Conservation (phyloP, 2,113 vertebrate species). For the Leucopternis melanops region DNA sequence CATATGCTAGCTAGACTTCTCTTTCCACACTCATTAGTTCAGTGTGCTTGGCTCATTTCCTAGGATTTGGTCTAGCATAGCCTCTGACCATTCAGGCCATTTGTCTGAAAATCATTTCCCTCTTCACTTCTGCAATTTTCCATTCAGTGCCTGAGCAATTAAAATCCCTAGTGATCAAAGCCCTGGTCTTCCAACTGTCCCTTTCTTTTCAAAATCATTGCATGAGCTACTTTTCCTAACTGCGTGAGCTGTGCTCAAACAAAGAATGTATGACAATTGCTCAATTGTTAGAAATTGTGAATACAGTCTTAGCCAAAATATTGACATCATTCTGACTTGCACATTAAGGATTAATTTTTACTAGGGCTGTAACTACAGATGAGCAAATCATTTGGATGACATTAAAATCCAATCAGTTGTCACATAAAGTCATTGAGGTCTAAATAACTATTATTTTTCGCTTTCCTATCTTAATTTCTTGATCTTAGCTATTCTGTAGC, state of each 20-base stretch:
- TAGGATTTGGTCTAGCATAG: constrained; percentile 36
- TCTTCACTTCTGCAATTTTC: constrained; percentile 48
- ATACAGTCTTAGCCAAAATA: constrained; percentile 40
- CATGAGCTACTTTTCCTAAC: not conserved
- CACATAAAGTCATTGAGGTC: not conserved
- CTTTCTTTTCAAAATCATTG: constrained; percentile 21
- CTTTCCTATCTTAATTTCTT: not conserved
- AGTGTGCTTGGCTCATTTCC: constrained; percentile 45
- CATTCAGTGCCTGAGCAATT: constrained; percentile 51
- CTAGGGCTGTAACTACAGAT: not conserved
- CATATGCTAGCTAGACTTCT: not conserved
- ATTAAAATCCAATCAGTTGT: constrained; percentile 11
- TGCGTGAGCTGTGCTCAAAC: not conserved
- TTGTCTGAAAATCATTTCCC: constrained; percentile 47
- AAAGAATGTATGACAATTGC: constrained; percentile 13
- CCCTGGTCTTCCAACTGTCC: constrained; percentile 30
- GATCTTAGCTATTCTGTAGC: not conserved
- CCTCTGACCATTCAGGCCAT: constrained; percentile 29
- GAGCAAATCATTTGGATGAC: not conserved
- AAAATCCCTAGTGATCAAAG: constrained; percentile 51
- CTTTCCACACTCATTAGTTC: constrained; percentile 38
- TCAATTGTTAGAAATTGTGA: constrained; percentile 3
- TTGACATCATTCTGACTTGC: constrained; percentile 30
- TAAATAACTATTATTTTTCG: not conserved
- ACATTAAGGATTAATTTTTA: constrained; percentile 14